Conservation (phyloP, 2,888 invertebrate genomes). For the Nymphalis c-album region DNA sequence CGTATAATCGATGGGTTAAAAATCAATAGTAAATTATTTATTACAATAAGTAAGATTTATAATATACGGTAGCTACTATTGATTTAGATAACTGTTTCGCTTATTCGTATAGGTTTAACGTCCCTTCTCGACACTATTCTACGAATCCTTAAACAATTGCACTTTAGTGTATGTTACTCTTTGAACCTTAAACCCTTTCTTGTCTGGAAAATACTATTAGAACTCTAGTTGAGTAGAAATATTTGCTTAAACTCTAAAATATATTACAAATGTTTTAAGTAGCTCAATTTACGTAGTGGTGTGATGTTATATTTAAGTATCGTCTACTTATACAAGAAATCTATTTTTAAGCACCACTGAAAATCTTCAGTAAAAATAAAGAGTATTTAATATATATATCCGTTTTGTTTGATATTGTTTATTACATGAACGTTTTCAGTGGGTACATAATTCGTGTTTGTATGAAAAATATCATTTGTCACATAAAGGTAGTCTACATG, state of each 20-base stretch:
- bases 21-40: slow-evolving; percentile 12
- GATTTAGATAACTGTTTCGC: slow-evolving; percentile 16
- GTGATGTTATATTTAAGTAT: slow-evolving; percentile 43
- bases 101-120: slow-evolving; percentile 33
- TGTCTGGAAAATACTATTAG: slow-evolving; percentile 69
- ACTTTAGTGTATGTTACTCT: slow-evolving; percentile 54
- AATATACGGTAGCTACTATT: background rate
- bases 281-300: slow-evolving; percentile 45
- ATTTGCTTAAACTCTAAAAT: slow-evolving; percentile 48
- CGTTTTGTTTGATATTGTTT: background rate
- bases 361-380: slow-evolving; percentile 36
- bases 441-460: slow-evolving; percentile 32
- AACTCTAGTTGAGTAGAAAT: slow-evolving; percentile 61
- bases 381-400: background rate
- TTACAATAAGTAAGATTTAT: background rate
- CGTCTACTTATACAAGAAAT: slow-evolving; percentile 19
- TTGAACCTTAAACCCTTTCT: slow-evolving; percentile 54
- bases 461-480: slow-evolving; percentile 17
- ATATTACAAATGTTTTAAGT: slow-evolving; percentile 52
- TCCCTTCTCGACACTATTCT: slow-evolving; percentile 26
- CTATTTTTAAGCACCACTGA: slow-evolving; percentile 37
- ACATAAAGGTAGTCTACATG: slow-evolving; percentile 17
- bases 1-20: slow-evolving; percentile 21
- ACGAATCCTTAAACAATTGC: slow-evolving; percentile 51
- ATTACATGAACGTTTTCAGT: slow-evolving; percentile 35